phyloP scores from a whole-genome alignment of 2,888 invertebrate genomes.

The Caenorhabditis wallacei region DNA sequence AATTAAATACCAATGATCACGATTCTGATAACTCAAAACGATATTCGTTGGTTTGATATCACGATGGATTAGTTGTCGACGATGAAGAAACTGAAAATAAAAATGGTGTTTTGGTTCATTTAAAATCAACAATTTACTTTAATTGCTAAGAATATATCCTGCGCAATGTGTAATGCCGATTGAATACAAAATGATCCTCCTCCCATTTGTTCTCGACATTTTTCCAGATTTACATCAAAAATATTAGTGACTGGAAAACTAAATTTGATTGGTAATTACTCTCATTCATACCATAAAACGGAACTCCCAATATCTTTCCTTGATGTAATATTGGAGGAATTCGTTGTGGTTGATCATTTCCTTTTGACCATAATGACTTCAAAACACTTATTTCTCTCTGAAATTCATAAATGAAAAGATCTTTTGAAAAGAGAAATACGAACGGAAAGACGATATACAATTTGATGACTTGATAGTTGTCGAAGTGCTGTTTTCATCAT shows the following conservation, averaged over 20 bases:
- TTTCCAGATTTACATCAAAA: slow-evolving; percentile 53
- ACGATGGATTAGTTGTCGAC: slow-evolving; percentile 47
- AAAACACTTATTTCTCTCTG: slow-evolving; percentile 53
- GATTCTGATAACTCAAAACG: slow-evolving; percentile 38
- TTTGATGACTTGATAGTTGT: slow-evolving; percentile 39
- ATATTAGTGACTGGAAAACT: slow-evolving; percentile 48
- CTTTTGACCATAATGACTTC: slow-evolving; percentile 12
- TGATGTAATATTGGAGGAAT: slow-evolving; percentile 37
- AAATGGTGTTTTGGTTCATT: not conserved
- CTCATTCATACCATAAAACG: slow-evolving; percentile 40
- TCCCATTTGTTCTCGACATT: slow-evolving; percentile 63
- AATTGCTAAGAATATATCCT: slow-evolving; percentile 45
- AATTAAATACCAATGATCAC: slow-evolving; percentile 57
- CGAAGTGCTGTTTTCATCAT: slow-evolving; percentile 62
- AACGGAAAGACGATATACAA: slow-evolving; percentile 35
- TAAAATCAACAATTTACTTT: slow-evolving; percentile 25
- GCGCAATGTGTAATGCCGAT: slow-evolving; percentile 52
- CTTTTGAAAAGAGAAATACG: not conserved
- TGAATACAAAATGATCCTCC: slow-evolving; percentile 37
- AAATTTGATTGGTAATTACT: not conserved
- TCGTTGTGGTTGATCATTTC: slow-evolving; percentile 36
- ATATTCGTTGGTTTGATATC: slow-evolving; percentile 63
- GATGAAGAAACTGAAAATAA: slow-evolving; percentile 49
- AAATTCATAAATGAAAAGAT: not conserved
- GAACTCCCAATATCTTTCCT: slow-evolving; percentile 55